phyloP scores from a whole-genome alignment of 2,888 invertebrate species.

The Quadriops clusia region DNA sequence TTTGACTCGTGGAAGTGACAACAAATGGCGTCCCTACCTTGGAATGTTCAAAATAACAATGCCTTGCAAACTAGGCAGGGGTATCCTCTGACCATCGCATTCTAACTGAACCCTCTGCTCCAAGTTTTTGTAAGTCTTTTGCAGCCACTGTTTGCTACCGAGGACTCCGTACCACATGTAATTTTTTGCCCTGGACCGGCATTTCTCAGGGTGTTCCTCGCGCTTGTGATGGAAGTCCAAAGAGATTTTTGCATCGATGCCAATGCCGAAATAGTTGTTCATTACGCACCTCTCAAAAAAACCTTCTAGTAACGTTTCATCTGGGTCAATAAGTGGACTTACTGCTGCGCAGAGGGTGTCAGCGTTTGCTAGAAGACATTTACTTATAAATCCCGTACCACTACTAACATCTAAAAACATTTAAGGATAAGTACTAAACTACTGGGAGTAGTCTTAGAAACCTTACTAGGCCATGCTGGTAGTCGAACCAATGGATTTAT shows the following conservation, averaged over 20 bases:
- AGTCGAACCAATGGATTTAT: slow-evolving; percentile 80
- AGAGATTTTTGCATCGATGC: slow-evolving; percentile 95
- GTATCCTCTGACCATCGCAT: slow-evolving; percentile 92
- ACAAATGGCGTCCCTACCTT: slow-evolving; percentile 42
- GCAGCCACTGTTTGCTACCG: slow-evolving; percentile 68
- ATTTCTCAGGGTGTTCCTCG: slow-evolving; percentile 94
- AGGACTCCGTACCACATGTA: slow-evolving; percentile 91
- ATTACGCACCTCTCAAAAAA: slow-evolving; percentile 91
- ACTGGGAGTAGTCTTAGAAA: slow-evolving; percentile 7
- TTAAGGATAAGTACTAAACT: neutral
- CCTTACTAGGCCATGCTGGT: slow-evolving; percentile 77
- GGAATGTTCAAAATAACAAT: slow-evolving; percentile 95
- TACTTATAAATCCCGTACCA: slow-evolving; percentile 81
- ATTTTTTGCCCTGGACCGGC: slow-evolving; percentile 84
- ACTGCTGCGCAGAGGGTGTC: slow-evolving; percentile 93
- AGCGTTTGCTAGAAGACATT: slow-evolving; percentile 89
- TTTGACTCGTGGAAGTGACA: too few relatives aligned
- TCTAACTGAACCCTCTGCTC: slow-evolving; percentile 91
- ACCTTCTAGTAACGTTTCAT: slow-evolving; percentile 76
- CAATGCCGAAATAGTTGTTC: slow-evolving; percentile 99
- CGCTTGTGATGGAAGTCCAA: slow-evolving; percentile 94
- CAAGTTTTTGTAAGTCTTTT: slow-evolving; percentile 89
- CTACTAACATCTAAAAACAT: slow-evolving; percentile 52
- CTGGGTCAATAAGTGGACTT: slow-evolving; percentile 89
- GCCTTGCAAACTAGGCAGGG: slow-evolving; percentile 88